Evolutionary conservation across 2,888 invertebrate species (phyloP).

Genomic region (Watsonalla cultraria): DNA sequence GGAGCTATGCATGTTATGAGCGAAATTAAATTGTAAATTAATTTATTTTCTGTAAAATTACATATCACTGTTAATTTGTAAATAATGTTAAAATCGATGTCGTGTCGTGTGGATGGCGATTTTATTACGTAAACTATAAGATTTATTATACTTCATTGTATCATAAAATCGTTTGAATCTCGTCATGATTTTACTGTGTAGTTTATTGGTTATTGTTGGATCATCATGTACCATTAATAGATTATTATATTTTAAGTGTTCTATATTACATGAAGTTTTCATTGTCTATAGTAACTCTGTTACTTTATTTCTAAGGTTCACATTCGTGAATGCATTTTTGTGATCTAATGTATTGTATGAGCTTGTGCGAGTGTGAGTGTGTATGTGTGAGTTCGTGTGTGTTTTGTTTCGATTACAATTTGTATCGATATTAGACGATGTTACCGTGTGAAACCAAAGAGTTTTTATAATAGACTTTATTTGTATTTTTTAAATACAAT

Average conservation of each 20-base stretch:
- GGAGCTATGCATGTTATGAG: slow-evolving; percentile 26
- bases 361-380: slow-evolving; percentile 11
- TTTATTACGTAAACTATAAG: slow-evolving; percentile 14
- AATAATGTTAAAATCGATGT: slow-evolving; percentile 43
- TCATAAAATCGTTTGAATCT: slow-evolving; percentile 33
- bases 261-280: slow-evolving; percentile 53
- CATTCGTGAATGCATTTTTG: slow-evolving; percentile 38
- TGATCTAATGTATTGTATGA: slow-evolving; percentile 31
- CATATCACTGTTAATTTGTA: slow-evolving; percentile 61
- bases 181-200: slow-evolving; percentile 21
- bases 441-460: slow-evolving; percentile 6
- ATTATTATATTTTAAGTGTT: slow-evolving; percentile 22
- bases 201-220: slow-evolving; percentile 14
- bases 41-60: slow-evolving; percentile 42
- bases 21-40: slow-evolving; percentile 10
- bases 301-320: slow-evolving; percentile 42
- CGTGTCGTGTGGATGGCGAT: slow-evolving; percentile 70
- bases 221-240: slow-evolving; percentile 4
- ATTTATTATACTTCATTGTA: slow-evolving; percentile 9
- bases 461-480: not conserved
- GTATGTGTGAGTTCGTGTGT: slow-evolving; percentile 19
- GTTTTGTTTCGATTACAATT: slow-evolving; percentile 33
- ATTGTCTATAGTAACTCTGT: slow-evolving; percentile 47
- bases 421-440: slow-evolving; percentile 46
- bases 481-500: no score